Evolutionary conservation across 2,113 vertebrate species (phyloP), one percentile per base, ranked within the genome.

Genomic region (Burhinus bistriatus): DNA sequence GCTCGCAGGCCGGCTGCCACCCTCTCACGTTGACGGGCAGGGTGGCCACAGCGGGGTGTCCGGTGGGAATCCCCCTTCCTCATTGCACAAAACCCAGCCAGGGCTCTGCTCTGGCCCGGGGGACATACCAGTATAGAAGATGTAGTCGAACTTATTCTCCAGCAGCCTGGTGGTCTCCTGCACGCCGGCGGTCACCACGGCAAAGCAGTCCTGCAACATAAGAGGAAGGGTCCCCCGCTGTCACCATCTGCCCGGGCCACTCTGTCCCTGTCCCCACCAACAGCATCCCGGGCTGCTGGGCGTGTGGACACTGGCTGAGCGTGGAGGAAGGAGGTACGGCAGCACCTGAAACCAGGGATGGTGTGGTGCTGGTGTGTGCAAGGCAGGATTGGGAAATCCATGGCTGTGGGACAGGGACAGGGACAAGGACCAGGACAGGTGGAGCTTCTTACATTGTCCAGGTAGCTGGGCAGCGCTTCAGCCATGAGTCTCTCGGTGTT

Each of bases 101-200:
- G 55, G 30, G 30, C 55, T 57, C 55, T 34, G 12, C 38, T 64
- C 38, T 9, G 38, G 26, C 26, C 64, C 38, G 10, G 6, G 14
- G 34, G 51, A 27, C 40, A 69, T 95, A 99, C 98, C 98, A 44
- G 98, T 98, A 75, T 98, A 99, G 94, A 99, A 98, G 92, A 98
- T 97, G 81, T 98, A 98, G 96, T 99, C 98, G 65, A 99, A 99
- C 92, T 97, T 98, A 69, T 98, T 98, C 47, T 99, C 98, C 95
- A 99, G 97, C 32, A 99, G 95, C 77, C 97, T 96, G 36, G 94
- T 85, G 3, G 98, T 97, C 77, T 98, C 98, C 87, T 95, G 85
- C 9, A 83, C 85, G 5, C 98, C 97, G 0, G 97, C 98, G 45
- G 97, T 97, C 82, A 98, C 94, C 93, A 98, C 98, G 4, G 99